Evolutionary conservation across 2,888 invertebrate species (phyloP), one percentile per base, ranked within the genome.

Genomic region (Cristatella mucedo): DNA sequence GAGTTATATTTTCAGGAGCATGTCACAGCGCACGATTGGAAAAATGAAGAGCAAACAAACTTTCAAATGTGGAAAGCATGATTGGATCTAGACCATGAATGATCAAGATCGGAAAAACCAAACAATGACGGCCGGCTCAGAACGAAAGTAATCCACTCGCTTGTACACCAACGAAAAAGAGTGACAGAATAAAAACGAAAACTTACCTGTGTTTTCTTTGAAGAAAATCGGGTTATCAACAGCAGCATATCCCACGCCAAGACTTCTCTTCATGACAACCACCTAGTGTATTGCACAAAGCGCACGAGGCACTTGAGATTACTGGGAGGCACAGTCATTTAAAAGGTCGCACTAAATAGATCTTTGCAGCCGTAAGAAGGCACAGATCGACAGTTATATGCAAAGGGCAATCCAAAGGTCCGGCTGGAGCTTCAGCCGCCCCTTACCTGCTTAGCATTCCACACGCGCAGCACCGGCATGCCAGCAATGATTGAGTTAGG

Each of bases 151-250:
- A n/a, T n/a, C n/a, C n/a, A n/a, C n/a, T n/a, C n/a, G n/a, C n/a
- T n/a, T 26, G 26, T n/a, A n/a, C 26, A 26, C 26, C 7, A n/a
- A 26, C n/a, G n/a, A 26, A 26, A n/a, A 26, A 26, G n/a, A 11
- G n/a, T 11, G 26, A 26, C 9, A 11, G 9, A 26, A 26, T 26
- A 26, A 26, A 11, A 26, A 33, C 21, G 7, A 33, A 5, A 19
- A 4, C 6, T 21, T 16, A 36, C 36, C 55, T 0, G 83, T 82
- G 69, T 86, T 85, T 15, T 77, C 74, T 62, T 83, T 84, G 71
- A 83, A 86, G 72, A 86, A 86, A 48, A 86, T 77, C 4, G 85
- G 85, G 66, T 86, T 86, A 66, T 86, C 86, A 1, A 86, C 85
- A 0, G 85, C 85, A 1, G 85, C 85, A 63, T 86, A 86, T 1